These are phyloP conservation scores for Gambusia yucatana DNA, from an alignment of 2,797 vertebrate species.

Conservation along the genomic window DNA sequence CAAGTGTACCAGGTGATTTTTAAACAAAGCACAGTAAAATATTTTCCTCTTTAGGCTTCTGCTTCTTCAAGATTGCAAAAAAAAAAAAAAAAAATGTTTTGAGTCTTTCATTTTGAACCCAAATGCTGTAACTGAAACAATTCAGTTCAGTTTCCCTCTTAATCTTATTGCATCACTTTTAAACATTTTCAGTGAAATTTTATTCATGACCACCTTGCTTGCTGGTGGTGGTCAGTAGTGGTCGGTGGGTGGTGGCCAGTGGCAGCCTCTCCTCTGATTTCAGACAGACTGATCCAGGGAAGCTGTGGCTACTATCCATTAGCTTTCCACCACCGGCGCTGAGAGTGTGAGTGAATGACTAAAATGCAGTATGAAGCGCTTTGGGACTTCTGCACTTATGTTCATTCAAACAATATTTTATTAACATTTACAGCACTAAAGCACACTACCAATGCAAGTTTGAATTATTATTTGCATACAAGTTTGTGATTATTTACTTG, in stretches of 20 bases:
- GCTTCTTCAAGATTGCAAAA: background rate
- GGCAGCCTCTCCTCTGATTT: too few species aligned
- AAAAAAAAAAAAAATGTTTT: background rate
- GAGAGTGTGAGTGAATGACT: too few species aligned
- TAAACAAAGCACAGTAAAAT: background rate
- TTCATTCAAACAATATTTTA: background rate
- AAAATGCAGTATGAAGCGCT: too few species aligned
- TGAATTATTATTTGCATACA: background rate
- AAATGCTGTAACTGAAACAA: background rate
- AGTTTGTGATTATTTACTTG: background rate
- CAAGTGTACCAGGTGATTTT: background rate
- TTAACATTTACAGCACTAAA: background rate
- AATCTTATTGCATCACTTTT: background rate
- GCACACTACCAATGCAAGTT: background rate
- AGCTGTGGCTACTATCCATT: too few species aligned
- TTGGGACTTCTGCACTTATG: background rate
- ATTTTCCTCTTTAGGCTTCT: background rate
- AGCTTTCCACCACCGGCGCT: too few species aligned
- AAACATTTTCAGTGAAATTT: background rate
- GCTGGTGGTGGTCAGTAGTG: too few species aligned
- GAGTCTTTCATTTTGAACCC: background rate
- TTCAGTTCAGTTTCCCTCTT: background rate
- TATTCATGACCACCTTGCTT: background rate
- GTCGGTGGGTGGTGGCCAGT: too few species aligned
- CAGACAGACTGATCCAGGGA: too few species aligned